These are phyloP conservation scores for Spinus olivaceus DNA, from an alignment of 2,797 vertebrate genomes.

Conservation along the genomic window DNA sequence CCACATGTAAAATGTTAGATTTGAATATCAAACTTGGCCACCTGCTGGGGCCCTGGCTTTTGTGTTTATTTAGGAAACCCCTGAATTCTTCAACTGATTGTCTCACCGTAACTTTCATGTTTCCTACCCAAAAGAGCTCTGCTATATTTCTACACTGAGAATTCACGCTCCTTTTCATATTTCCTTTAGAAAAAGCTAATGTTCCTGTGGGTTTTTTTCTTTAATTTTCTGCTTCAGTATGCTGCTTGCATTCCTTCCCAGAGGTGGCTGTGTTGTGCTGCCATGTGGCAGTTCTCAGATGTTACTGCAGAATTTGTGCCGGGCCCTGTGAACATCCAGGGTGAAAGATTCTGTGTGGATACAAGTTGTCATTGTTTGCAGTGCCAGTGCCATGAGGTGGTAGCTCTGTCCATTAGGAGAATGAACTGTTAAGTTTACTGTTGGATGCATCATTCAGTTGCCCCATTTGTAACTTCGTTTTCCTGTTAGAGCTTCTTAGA, in stretches of 20 bases:
- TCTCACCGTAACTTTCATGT: constrained; percentile 49
- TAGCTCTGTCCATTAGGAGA: neutral
- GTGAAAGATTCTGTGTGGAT: neutral
- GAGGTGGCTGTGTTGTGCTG: constrained; percentile 14
- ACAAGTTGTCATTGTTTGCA: neutral
- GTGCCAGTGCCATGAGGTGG: neutral
- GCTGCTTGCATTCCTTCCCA: neutral
- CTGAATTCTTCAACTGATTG: constrained; percentile 72
- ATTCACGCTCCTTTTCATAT: neutral
- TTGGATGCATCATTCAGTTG: neutral
- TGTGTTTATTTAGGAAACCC: constrained; percentile 82
- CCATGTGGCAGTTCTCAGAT: neutral
- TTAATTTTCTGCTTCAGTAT: neutral
- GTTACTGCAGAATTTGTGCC: neutral
- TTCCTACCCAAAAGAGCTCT: neutral
- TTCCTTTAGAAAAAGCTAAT: neutral
- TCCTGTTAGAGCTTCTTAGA: constrained; percentile 11
- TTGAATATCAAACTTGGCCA: constrained; percentile 78
- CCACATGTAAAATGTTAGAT: constrained; percentile 77
- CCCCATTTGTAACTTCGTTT: neutral
- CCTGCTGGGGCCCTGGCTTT: constrained; percentile 80
- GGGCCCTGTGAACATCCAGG: neutral
- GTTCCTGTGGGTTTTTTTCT: neutral
- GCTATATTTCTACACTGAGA: neutral
- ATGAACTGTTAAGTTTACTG: neutral